Evolutionary conservation across 2,888 invertebrate species (phyloP).

Genomic region (Atrina japonica): DNA sequence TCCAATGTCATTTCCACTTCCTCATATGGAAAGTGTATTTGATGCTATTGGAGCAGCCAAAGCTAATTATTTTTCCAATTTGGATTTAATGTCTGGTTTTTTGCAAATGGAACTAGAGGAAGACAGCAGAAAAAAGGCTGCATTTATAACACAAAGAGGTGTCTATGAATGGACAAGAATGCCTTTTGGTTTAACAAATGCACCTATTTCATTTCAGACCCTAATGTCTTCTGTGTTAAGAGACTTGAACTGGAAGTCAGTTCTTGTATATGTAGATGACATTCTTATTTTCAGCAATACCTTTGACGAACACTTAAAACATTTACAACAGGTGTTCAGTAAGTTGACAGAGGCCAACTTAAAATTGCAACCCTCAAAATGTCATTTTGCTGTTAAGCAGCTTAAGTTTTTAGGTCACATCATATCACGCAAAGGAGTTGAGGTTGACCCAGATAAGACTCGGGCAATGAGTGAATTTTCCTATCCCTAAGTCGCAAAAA

Average conservation of each 20-base stretch:
- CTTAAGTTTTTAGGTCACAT: conserved; percentile 49
- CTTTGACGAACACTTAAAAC: conserved; percentile 48
- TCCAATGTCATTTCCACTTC: too few species aligned
- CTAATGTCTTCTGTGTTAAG: conserved; percentile 44
- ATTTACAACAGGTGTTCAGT: conserved; percentile 45
- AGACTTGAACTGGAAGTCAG: conserved; percentile 52
- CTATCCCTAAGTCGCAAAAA: conserved; percentile 31
- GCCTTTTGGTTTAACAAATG: conserved; percentile 55
- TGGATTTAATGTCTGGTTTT: conserved; percentile 36
- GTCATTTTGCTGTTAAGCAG: conserved; percentile 44
- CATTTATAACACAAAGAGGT: conserved; percentile 47
- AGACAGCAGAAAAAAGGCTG: conserved; percentile 40
- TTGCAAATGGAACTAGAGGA: conserved; percentile 44
- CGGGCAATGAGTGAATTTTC: conserved; percentile 22
- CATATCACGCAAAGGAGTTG: conserved; percentile 39
- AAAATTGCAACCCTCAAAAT: conserved; percentile 51
- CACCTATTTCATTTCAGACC: conserved; percentile 46
- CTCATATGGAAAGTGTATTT: too few species aligned
- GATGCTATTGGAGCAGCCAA: too few species aligned
- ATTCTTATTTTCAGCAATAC: conserved; percentile 43
- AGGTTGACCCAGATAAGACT: conserved; percentile 39
- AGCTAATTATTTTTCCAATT: too few species aligned
- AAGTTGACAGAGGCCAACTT: conserved; percentile 45
- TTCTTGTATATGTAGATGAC: conserved; percentile 57
- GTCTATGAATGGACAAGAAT: conserved; percentile 45